phyloP scores from a whole-genome alignment of 2,113 vertebrate species.

The Eulemur rufifrons region DNA sequence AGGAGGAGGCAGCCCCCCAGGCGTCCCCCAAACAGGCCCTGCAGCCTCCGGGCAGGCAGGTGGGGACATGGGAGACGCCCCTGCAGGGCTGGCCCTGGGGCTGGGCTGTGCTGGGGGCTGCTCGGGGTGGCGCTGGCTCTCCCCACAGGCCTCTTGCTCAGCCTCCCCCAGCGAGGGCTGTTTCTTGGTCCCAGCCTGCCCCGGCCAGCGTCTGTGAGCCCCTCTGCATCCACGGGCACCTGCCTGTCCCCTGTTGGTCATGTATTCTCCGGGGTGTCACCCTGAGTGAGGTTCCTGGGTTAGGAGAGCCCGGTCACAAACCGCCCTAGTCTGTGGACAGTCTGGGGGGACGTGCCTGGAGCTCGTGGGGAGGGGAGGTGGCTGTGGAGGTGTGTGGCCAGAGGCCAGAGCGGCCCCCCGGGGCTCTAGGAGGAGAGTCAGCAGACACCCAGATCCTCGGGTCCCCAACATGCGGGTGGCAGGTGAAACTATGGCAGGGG shows the following conservation, averaged over 20 bases:
- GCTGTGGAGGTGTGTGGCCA: no score
- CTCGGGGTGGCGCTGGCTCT: not conserved
- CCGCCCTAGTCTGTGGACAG: not conserved
- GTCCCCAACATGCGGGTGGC: not conserved
- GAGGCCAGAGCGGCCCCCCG: rapidly evolving
- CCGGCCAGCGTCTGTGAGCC: not conserved
- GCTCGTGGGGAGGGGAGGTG: rapidly evolving
- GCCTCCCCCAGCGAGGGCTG: rapidly evolving
- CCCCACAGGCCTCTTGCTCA: no score
- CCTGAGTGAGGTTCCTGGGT: not conserved
- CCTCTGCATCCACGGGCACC: rapidly evolving
- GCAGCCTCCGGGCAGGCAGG: not conserved
- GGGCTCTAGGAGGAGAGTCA: not conserved
- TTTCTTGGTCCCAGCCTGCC: not conserved
- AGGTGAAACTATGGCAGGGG: rapidly evolving
- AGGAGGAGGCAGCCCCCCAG: no score
- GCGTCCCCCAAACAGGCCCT: not conserved
- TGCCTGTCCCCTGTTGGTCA: rapidly evolving
- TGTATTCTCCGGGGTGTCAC: no score
- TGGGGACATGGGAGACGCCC: rapidly evolving
- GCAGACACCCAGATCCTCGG: not conserved
- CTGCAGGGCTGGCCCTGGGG: no score
- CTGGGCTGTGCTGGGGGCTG: not conserved
- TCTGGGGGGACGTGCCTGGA: not conserved
- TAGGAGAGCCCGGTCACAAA: not conserved